These are phyloP conservation scores for Scarus forsteni DNA, from an alignment of 2,797 vertebrate genomes.

Conservation along the genomic window DNA sequence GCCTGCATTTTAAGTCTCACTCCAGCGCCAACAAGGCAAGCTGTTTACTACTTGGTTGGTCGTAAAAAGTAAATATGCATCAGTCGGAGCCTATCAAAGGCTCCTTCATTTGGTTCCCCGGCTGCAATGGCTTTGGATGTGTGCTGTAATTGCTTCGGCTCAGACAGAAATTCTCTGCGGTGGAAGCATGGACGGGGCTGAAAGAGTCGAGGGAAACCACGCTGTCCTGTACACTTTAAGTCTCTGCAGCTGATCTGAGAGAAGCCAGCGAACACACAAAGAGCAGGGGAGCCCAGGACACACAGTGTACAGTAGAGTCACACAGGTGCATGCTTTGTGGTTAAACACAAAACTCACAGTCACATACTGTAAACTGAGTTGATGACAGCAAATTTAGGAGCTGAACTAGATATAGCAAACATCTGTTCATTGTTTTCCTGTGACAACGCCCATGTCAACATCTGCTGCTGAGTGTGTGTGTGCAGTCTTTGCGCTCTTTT, in stretches of 20 bases:
- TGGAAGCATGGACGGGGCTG: slow-evolving; percentile 46
- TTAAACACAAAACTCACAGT: slow-evolving; percentile 4
- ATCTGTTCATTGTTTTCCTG: slow-evolving; percentile 59
- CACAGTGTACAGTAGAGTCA: slow-evolving; percentile 11
- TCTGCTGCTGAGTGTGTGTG: slow-evolving; percentile 42
- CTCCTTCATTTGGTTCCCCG: slow-evolving; percentile 74
- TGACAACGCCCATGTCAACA: slow-evolving; percentile 69
- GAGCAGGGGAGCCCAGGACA: slow-evolving; percentile 43
- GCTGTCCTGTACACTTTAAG: slow-evolving; percentile 68
- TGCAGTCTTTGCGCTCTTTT: slow-evolving; percentile 8
- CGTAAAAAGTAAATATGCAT: slow-evolving; percentile 84
- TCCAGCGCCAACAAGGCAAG: slow-evolving; percentile 75
- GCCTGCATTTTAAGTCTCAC: slow-evolving; percentile 69
- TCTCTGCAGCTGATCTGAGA: slow-evolving; percentile 63
- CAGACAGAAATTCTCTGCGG: slow-evolving; percentile 75
- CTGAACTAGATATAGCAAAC: slow-evolving; percentile 61
- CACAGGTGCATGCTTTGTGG: slow-evolving; percentile 41
- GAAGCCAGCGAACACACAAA: slow-evolving; percentile 49
- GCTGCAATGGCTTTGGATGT: slow-evolving; percentile 68
- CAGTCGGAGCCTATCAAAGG: slow-evolving; percentile 77
- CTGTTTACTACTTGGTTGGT: slow-evolving; percentile 82
- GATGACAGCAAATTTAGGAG: slow-evolving; percentile 57
- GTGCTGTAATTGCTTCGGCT: slow-evolving; percentile 71
- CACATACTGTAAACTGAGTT: slow-evolving; percentile 30
- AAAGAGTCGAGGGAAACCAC: slow-evolving; percentile 70